A percentile compares a stretch with the other conserved stretches of the same genome.
Conservation (phyloP, 53 echinoderm and acorn worm genomes). For the Holothuria leucospilota region DNA sequence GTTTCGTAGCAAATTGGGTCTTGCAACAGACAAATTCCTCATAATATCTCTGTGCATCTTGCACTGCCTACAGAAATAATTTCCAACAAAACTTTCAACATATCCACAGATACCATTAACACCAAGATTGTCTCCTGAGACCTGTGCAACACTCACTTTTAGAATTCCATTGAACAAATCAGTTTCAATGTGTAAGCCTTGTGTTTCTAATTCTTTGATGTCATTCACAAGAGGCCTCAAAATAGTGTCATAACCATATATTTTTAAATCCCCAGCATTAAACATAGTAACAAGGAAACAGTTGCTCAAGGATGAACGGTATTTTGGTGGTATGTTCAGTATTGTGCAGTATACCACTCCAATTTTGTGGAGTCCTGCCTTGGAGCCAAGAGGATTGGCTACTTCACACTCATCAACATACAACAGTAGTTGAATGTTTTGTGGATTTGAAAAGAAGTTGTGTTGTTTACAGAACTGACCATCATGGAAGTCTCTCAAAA, state of each 20-base stretch:
- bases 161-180: slow-evolving; percentile 45
- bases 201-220: slow-evolving; percentile 40
- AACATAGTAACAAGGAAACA: slow-evolving; percentile 39
- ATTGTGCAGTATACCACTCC: slow-evolving; percentile 54
- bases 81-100: slow-evolving; percentile 63
- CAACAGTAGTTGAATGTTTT: slow-evolving; percentile 48
- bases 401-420: slow-evolving; percentile 62
- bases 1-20: background rate
- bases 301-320: slow-evolving; percentile 20
- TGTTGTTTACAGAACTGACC: slow-evolving; percentile 37
- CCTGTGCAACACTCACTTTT: slow-evolving; percentile 48
- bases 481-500: slow-evolving; percentile 59
- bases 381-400: slow-evolving; percentile 44
- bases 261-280: slow-evolving; percentile 40
- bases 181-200: slow-evolving; percentile 46
- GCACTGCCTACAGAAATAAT: slow-evolving; percentile 57
- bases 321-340: slow-evolving; percentile 7
- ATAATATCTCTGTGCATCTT: slow-evolving; percentile 58
- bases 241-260: slow-evolving; percentile 42
- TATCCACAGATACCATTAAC: slow-evolving; percentile 38
- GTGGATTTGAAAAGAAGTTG: slow-evolving; percentile 32
- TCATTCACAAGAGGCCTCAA: slow-evolving; percentile 56
- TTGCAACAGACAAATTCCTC: background rate
- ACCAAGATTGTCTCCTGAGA: slow-evolving; percentile 54
- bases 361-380: slow-evolving; percentile 54